Evolutionary conservation across 1,140 invertebrate genomes (phyloP), one percentile per base, ranked within the genome.

Genomic region (Papilio aristodemus): DNA sequence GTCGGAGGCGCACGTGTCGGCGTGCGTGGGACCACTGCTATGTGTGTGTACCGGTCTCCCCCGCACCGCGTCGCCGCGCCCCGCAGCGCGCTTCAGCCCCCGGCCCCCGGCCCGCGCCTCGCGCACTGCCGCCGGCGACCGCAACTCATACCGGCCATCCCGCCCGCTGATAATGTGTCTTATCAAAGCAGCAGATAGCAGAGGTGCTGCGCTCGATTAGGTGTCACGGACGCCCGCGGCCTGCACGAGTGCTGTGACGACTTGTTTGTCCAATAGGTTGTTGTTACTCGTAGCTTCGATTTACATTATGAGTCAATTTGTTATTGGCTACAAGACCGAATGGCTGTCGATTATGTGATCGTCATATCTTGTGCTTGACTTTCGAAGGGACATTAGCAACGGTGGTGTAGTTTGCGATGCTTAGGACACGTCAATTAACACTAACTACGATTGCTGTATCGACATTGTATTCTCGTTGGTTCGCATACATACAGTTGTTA

Each of bases 121-220:
- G 73, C 77, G 77, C 66, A 77, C 71, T 80, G 71, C 74, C 80
- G 68, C 80, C 81, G 78, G 78, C n/a, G n/a, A n/a, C 76, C 83
- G 80, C 78, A 77, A 76, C 72, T 78, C 76, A n/a, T 77, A 71
- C 73, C 78, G 71, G 70, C 77, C 78, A 83, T 81, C 78, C 80
- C 84, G 81, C 83, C 76, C 75, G 75, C 81, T 85, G 86, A 90
- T 90, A 90, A 86, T 83, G 71, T 72, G 80, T 71, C 77, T 90
- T 89, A 90, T 89, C 87, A 81, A 82, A 78, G 77, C 82, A 87
- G 74, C 84, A 89, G 86, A 90, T 90, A 90, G 85, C 79, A 85
- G 86, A 89, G 87, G 87, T 89, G 87, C 86, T 88, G 84, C 76
- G 84, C 80, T 81, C 84, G 81, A 87, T 85, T 86, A 88, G 84